Conservation (phyloP, 2,797 vertebrate species). For the Adrianichthys oophorus region DNA sequence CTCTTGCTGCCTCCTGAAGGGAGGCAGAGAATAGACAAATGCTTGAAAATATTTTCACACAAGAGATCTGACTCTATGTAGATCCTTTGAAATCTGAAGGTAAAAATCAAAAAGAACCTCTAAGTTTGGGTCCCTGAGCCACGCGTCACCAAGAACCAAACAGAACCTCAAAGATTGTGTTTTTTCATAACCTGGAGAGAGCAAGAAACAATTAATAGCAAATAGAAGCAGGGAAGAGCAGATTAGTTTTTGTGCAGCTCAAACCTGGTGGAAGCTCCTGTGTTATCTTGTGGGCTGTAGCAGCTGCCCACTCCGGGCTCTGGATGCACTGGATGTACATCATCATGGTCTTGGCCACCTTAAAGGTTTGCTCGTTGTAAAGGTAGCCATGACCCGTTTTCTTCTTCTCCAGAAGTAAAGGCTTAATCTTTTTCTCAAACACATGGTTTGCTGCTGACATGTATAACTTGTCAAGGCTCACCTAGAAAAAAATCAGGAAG, state of each 20-base stretch:
- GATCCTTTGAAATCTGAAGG: too few relatives aligned
- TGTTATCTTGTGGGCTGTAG: conserved; percentile 88
- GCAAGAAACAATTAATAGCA: background rate
- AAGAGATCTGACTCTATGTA: background rate
- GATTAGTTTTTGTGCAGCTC: conserved; percentile 1
- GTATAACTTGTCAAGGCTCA: conserved; percentile 89
- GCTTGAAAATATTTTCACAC: background rate
- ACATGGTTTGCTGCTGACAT: conserved; percentile 86
- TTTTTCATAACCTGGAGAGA: conserved; percentile 85
- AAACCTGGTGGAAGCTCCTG: conserved; percentile 91
- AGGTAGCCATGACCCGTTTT: conserved; percentile 63
- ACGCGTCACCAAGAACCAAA: conserved; percentile 84
- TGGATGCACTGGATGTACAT: conserved; percentile 87
- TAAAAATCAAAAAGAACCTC: conserved; percentile 70
- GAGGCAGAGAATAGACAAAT: background rate
- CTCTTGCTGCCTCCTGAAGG: conserved; percentile 58
- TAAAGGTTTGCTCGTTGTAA: conserved; percentile 77
- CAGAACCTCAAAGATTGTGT: conserved; percentile 88
- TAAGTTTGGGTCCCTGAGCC: conserved; percentile 82
- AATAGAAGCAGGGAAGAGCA: too few relatives aligned
- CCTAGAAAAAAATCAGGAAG: conserved; percentile 58
- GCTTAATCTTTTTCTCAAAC: conserved; percentile 89
- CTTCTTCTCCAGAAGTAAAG: conserved; percentile 80
- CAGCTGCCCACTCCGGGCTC: conserved; percentile 89
- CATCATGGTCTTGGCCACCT: conserved; percentile 82